Evolutionary conservation across 1,140 invertebrate genomes (phyloP).

Genomic region (Lucilia cuprina): DNA sequence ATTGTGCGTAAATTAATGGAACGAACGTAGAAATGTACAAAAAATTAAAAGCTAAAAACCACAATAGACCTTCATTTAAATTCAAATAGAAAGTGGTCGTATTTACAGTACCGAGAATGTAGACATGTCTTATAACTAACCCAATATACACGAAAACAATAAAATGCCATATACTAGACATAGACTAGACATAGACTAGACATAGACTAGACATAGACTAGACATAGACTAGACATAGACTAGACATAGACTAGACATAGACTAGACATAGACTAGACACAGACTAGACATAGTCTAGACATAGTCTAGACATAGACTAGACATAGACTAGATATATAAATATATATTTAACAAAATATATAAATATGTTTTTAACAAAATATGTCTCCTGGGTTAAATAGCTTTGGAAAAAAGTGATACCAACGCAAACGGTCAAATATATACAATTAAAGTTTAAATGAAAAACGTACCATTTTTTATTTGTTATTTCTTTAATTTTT

Average conservation of each 20-base stretch:
- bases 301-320: too few species aligned
- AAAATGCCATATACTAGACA: neutral
- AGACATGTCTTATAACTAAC: neutral
- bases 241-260: neutral
- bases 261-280: neutral
- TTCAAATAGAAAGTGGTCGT: conserved; percentile 19
- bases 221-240: neutral
- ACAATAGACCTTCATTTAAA: conserved; percentile 35
- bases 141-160: neutral
- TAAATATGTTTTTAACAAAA: neutral
- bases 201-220: neutral
- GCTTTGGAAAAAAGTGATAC: neutral
- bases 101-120: neutral
- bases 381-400: neutral
- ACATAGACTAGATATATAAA: neutral
- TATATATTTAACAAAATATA: neutral
- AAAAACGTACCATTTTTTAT: neutral
- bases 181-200: neutral
- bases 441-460: conserved; percentile 30
- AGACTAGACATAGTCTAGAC: neutral
- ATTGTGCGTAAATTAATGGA: conserved; percentile 31
- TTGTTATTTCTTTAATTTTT: neutral
- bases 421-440: conserved; percentile 28
- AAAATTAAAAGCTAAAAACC: neutral
- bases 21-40: neutral